Evolutionary conservation across 2,797 vertebrate species (phyloP), one percentile per base, ranked within the genome.

Genomic region (Eidolon dupreanum): DNA sequence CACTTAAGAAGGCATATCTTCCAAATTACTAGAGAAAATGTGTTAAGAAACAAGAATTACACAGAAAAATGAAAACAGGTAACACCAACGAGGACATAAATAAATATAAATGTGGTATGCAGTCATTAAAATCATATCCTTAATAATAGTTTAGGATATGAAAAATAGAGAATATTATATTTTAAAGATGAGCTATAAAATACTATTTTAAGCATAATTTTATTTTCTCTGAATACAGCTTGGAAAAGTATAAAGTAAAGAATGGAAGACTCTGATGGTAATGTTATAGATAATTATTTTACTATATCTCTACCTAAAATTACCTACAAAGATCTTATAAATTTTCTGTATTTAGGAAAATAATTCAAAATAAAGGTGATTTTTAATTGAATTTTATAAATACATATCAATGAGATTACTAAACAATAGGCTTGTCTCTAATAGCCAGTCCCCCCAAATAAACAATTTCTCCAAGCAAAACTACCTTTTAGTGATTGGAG

Each of bases 271-370:
- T n/a, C 22, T 43, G 4, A 51, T 16, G 8, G 28, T 68, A 41
- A 57, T 43, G 4, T 8, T 38, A 57, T 5, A 86, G 6, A 61
- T 22, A 51, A 33, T 38, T 55, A 90, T 57, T 70, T 74, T 86
- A 65, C 89, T 19, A 87, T 63, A 87, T 49, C 59, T 94, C 8
- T 77, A 8, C n/a, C 33, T 88, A 73, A 95, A 92, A 38, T 31
- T 59, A 71, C 17, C 74, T 38, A 74, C 36, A 53, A 77, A 71
- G 41, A 57, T 77, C 12, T 66, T 38, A 66, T 59, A 71, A 15
- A 20, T 77, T 71, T 86, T 86, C 24, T 93, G 36, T 68, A 78
- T 46, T 75, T 82, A 83, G 51, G 78, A 81, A 93, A 96, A 75
- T 6, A 82, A 57, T 77, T 71, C n/a, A 90, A 90, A 91, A 51